phyloP scores from a whole-genome alignment of 2,888 invertebrate genomes.

The Rhabditophanes sp. region DNA sequence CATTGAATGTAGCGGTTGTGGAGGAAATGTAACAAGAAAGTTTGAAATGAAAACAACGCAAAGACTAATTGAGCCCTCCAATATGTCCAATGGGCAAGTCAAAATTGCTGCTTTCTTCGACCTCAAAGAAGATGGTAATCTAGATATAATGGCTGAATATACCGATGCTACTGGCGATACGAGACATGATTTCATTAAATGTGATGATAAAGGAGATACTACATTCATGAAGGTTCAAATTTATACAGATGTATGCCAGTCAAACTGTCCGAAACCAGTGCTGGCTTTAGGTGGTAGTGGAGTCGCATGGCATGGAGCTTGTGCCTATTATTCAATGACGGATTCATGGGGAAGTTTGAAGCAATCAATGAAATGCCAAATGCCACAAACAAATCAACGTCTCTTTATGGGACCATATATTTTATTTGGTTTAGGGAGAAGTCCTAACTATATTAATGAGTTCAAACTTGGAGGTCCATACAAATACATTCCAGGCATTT shows the following conservation, averaged over 20 bases:
- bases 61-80: no score
- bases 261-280: not conserved
- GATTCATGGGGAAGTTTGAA: constrained; percentile 20
- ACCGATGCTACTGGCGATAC: constrained; percentile 3
- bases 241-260: constrained; percentile 23
- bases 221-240: constrained; percentile 42
- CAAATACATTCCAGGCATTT: constrained; percentile 46
- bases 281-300: constrained; percentile 30
- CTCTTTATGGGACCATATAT: constrained; percentile 84
- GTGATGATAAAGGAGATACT: constrained; percentile 38
- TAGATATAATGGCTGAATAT: constrained; percentile 40
- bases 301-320: constrained; percentile 39
- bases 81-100: no score
- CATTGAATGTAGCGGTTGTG: constrained; percentile 13
- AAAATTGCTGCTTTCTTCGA: constrained; percentile 26
- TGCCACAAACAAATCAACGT: constrained; percentile 47
- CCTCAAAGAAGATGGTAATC: constrained; percentile 37
- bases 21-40: constrained; percentile 9
- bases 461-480: constrained; percentile 17
- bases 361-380: constrained; percentile 28
- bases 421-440: constrained; percentile 87
- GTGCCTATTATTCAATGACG: constrained; percentile 32
- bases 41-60: constrained; percentile 11
- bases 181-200: constrained; percentile 14
- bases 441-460: constrained; percentile 72